Percentiles rank a stretch among this genome's conserved stretches.
These are phyloP conservation scores for Oikopleura dioica DNA, from an alignment of 23 tunicate species.

Conservation along the genomic window DNA sequence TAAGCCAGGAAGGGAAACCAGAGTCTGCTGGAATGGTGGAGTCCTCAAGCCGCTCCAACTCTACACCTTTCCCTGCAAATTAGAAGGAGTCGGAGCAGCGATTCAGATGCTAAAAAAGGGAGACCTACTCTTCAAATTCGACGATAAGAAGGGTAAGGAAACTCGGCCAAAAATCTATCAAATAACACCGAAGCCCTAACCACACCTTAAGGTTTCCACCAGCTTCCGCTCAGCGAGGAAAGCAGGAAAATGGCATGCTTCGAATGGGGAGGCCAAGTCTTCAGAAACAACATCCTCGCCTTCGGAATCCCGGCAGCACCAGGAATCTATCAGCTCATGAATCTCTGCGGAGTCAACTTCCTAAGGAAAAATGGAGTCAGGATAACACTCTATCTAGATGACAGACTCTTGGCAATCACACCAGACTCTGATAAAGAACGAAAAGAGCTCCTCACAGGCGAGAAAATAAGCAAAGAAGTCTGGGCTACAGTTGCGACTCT, in stretches of 20 bases:
- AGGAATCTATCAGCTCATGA: neutral
- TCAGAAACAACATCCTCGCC: neutral
- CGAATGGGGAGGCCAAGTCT: neutral
- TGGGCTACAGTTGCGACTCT: neutral
- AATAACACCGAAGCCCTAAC: no score
- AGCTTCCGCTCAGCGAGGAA: neutral
- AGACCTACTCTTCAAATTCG: neutral
- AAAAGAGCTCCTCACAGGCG: neutral
- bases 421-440: neutral
- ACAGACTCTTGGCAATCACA: neutral
- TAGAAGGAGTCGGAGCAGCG: neutral
- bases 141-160: neutral
- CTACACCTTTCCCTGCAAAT: neutral
- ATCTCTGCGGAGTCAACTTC: neutral
- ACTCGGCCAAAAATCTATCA: no score
- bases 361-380: neutral
- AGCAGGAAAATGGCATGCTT: neutral
- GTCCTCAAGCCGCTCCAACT: neutral
- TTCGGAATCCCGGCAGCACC: neutral
- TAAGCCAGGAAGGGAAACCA: no score
- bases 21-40: slow-evolving; percentile 1
- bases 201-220: neutral
- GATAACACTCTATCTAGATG: neutral
- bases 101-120: neutral
- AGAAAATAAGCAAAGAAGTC: neutral